A percentile compares a stretch with the other conserved stretches of the same genome.
phyloP scores from a whole-genome alignment of 2,113 vertebrate genomes.

The Mandrillus leucophaeus region DNA sequence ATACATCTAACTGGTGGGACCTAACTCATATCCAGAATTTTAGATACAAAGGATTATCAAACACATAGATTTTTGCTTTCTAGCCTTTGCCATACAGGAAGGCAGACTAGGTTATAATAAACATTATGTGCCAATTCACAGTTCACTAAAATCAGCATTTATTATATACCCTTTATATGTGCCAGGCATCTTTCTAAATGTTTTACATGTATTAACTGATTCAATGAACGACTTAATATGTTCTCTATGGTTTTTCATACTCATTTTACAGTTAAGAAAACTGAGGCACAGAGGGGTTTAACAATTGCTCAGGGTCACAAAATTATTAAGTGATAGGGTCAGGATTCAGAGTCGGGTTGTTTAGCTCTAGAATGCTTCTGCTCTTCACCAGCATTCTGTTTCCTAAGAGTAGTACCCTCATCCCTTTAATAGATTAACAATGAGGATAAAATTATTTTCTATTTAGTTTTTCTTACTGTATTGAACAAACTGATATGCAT shows the following conservation, averaged over 20 bases:
- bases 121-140: background rate
- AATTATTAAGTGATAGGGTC: background rate
- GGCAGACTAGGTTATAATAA: background rate
- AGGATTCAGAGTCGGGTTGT: background rate
- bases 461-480: background rate
- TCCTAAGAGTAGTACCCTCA: background rate
- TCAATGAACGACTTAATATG: background rate
- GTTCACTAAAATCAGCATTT: background rate
- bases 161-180: background rate
- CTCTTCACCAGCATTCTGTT: background rate
- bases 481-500: background rate
- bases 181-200: background rate
- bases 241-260: background rate
- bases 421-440: background rate
- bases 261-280: background rate
- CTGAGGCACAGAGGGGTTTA: background rate
- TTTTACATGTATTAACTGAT: background rate
- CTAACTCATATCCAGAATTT: background rate
- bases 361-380: background rate
- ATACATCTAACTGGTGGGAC: background rate
- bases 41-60: conserved; percentile 1
- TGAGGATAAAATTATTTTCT: conserved; percentile 28
- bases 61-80: background rate
- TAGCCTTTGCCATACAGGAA: background rate
- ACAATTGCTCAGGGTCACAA: background rate